A percentile compares a stretch with the other conserved stretches of the same genome.
Conservation (phyloP, 2,888 invertebrate species). For the Drosophila leonis region DNA sequence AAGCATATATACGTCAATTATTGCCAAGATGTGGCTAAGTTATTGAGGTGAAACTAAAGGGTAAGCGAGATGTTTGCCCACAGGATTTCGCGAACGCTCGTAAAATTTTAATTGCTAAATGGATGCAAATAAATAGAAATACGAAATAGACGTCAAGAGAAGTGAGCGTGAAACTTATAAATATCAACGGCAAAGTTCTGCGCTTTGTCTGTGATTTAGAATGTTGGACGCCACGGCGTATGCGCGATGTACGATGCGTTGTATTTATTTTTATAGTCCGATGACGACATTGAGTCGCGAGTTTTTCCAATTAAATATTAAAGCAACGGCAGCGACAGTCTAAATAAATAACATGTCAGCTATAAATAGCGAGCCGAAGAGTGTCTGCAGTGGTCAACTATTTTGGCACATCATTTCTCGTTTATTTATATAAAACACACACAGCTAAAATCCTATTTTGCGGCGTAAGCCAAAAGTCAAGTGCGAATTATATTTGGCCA, state of each 20-base stretch:
- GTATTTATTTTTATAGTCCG: constrained; percentile 66
- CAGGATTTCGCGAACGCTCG: constrained; percentile 7
- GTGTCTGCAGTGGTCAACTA: constrained; percentile 36
- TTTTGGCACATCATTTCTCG: constrained; percentile 27
- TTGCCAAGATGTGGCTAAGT: constrained; percentile 11
- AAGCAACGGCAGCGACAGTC: constrained; percentile 28
- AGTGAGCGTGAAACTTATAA: constrained; percentile 22
- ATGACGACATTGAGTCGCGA: constrained; percentile 76
- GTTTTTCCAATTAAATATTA: constrained; percentile 73
- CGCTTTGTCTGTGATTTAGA: constrained; percentile 23
- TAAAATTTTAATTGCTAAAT: constrained; percentile 34
- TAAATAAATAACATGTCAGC: constrained; percentile 42
- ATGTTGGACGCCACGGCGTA: constrained; percentile 40
- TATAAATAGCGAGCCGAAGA: constrained; percentile 40
- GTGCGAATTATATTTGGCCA: constrained; percentile 30
- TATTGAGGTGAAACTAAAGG: constrained; percentile 19
- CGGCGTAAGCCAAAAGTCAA: constrained; percentile 39
- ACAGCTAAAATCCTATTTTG: constrained; percentile 20
- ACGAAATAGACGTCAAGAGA: constrained; percentile 20
- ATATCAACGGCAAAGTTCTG: constrained; percentile 25
- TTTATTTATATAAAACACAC: constrained; percentile 34
- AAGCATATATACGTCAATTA: constrained; percentile 36
- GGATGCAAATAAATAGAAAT: constrained; percentile 5
- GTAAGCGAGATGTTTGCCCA: constrained; percentile 15
- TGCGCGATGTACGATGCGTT: constrained; percentile 31